A percentile compares a stretch with the other conserved stretches of the same genome.
Evolutionary conservation across 1,140 invertebrate genomes (phyloP).

Genomic region (Drosophila chauvacae): DNA sequence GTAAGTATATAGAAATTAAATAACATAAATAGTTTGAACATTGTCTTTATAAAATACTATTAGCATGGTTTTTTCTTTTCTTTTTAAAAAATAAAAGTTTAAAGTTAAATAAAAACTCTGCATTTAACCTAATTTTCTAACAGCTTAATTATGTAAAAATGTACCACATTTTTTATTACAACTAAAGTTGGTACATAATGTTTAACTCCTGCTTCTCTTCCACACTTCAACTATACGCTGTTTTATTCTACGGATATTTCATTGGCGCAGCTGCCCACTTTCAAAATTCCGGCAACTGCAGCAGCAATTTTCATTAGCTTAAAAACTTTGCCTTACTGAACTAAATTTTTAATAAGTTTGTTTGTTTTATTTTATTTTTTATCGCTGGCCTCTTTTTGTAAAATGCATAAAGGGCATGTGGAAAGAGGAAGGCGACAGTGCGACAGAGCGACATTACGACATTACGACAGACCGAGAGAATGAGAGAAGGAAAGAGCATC

Average conservation of each 20-base stretch:
- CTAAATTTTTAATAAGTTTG: slow-evolving; percentile 77
- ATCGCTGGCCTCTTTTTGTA: slow-evolving; percentile 11
- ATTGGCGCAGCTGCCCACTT: slow-evolving; percentile 30
- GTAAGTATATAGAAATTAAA: background rate
- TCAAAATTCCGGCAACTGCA: slow-evolving; percentile 41
- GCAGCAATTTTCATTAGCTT: slow-evolving; percentile 70
- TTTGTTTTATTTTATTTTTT: slow-evolving; percentile 51
- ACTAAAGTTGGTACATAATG: slow-evolving; percentile 12
- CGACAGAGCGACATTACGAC: background rate
- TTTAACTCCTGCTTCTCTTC: background rate
- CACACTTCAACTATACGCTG: background rate
- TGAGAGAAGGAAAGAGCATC: slow-evolving; percentile 43
- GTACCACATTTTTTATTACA: slow-evolving; percentile 18
- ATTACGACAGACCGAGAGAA: background rate
- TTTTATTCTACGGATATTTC: slow-evolving; percentile 3
- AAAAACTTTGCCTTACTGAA: slow-evolving; percentile 66
- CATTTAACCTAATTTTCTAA: slow-evolving; percentile 11
- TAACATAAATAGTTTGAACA: background rate
- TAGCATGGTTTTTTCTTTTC: background rate
- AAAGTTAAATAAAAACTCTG: background rate
- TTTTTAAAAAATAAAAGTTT: background rate
- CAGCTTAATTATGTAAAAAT: slow-evolving; percentile 21
- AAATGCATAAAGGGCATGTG: slow-evolving; percentile 42
- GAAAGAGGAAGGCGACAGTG: slow-evolving; percentile 3
- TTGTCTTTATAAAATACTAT: background rate